Evolutionary conservation across 1,140 invertebrate genomes (phyloP), one percentile per base, ranked within the genome.

Genomic region (Gonioctena quinquepunctata): DNA sequence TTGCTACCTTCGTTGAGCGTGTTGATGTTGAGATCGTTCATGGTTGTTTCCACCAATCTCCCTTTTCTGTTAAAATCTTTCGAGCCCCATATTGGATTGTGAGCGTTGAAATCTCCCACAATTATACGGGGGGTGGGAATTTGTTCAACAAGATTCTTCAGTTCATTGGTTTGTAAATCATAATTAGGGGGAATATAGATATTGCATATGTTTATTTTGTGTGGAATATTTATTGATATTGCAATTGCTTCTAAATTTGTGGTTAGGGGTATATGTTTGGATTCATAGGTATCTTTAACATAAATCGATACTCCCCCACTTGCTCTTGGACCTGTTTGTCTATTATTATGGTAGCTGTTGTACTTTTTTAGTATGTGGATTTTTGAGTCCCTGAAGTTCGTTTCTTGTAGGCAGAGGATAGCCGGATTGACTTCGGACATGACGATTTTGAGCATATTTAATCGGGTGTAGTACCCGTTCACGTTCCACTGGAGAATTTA

Each of bases 71-170:
- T 63, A 8, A 27, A 16, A 16, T 8, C 16, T n/a, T 16, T 16
- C 18, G 23, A 13, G 16, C 61, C 61, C 61, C 61, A 63, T 13
- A 49, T 3, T 13, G 22, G 16, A 28, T 42, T 63, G 22, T 33
- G 23, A 26, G 23, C 23, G 19, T 63, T 63, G 28, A 63, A 63
- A 28, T 63, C 61, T 6, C 61, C 61, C 2, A 63, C 2, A 3
- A 63, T 48, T 13, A 63, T 63, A 33, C 33, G 21, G 16, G 61
- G 25, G n/a, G n/a, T n/a, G n/a, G n/a, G n/a, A n/a, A n/a, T n/a
- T n/a, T n/a, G n/a, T n/a, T n/a, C n/a, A n/a, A n/a, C n/a, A n/a
- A n/a, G n/a, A n/a, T n/a, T n/a, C n/a, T n/a, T n/a, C n/a, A n/a
- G n/a, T n/a, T n/a, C n/a, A n/a, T n/a, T n/a, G n/a, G n/a, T n/a